Evolutionary conservation across 2,797 vertebrate species (phyloP), one percentile per base, ranked within the genome.

Genomic region (Xyrichtys novacula): DNA sequence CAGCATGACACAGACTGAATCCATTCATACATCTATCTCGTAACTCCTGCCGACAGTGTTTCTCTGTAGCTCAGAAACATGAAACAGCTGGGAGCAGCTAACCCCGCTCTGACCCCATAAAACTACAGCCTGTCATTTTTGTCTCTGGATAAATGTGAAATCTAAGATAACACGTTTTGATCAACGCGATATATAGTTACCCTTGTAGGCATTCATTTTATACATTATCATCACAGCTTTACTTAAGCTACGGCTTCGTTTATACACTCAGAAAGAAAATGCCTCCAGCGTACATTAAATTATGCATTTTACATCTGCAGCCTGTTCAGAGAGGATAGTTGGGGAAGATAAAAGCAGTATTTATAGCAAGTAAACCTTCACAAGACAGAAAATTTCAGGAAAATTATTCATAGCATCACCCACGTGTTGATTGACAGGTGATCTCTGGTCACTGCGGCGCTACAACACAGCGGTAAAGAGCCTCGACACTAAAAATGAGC

Each of bases 391-490:
- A 17, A 26, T n/a, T 50, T 20, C 62, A 25, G 16, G 14, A 54
- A 31, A 49, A 31, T 12, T 20, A 53, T 54, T 54, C 16, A 48
- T 32, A 25, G 47, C 7, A 5, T 54, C 39, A 29, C 38, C 20
- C 28, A 65, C 50, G 44, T n/a, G 23, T 6, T 52, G 54, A 71
- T 4, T 74, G 65, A 55, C 59, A 62, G 23, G 29, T 29, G 29
- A 53, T 68, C 28, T 47, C 54, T 57, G 20, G 19, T 25, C n/a
- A 6, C 12, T 19, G 47, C 42, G 11, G 42, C 19, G 16, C 20
- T 39, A 53, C 23, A 50, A 22, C 31, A 36, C 11, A 59, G 10
- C 44, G 42, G 42, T 3, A 16, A 29, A n/a, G 15, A 61, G 46
- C 40, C 15, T 20, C 7, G n/a, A 31, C 48, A 28, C 29, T 17